Conservation (phyloP, 2,113 vertebrate species). For the Blennius ocellaris region DNA sequence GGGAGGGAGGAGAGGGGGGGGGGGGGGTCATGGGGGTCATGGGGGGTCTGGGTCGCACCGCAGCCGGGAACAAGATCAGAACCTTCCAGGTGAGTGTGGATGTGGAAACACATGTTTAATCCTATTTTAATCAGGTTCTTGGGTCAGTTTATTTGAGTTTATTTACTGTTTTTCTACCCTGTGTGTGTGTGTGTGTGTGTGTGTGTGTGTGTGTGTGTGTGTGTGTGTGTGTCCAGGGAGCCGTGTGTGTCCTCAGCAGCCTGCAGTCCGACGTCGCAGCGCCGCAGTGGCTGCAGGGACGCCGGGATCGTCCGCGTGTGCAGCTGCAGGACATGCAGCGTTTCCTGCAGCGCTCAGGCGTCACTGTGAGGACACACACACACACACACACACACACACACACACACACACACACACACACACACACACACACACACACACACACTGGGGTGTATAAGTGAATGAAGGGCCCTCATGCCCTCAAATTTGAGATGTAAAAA, state of each 20-base stretch:
- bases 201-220: not conserved
- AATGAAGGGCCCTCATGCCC: no score
- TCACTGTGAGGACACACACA: slow-evolving; percentile 76
- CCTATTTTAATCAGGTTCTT: no score
- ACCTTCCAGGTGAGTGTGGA: slow-evolving; percentile 18
- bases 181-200: not conserved
- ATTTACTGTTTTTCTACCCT: not conserved
- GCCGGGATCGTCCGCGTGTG: slow-evolving; percentile 73
- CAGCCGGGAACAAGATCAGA: not conserved
- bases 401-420: not conserved
- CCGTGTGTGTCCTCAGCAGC: slow-evolving; percentile 86
- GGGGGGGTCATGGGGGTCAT: no score
- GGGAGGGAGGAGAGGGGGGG: no score
- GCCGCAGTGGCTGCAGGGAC: slow-evolving; percentile 84
- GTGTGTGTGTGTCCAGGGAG: slow-evolving; percentile 79
- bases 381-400: no score
- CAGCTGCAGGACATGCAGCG: slow-evolving; percentile 86
- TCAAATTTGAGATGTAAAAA: no score
- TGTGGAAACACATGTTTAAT: no score
- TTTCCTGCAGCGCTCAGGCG: slow-evolving; percentile 83
- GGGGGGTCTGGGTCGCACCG: not conserved
- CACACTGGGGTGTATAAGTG: no score
- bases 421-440: not conserved
- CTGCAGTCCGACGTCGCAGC: slow-evolving; percentile 87
- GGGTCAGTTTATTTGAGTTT: no score